phyloP scores from a whole-genome alignment of 1,140 invertebrate species.

The Heliconius himera region DNA sequence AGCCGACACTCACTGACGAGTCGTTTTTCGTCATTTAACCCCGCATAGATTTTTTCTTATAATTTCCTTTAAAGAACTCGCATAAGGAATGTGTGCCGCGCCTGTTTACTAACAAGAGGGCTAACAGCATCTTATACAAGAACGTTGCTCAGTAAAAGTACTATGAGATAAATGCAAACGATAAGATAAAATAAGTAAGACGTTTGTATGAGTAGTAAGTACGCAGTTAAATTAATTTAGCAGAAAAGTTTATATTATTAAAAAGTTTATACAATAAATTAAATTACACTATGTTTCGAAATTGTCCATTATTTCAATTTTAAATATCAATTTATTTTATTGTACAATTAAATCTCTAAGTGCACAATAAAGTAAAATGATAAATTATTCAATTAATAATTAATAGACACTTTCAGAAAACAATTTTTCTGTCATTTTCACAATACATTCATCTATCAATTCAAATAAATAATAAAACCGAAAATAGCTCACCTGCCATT shows the following conservation, averaged over 20 bases:
- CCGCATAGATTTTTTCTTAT: slow-evolving; percentile 23
- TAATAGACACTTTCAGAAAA: neutral
- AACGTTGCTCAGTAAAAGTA: slow-evolving; percentile 5
- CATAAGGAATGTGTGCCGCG: slow-evolving; percentile 30
- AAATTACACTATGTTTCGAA: no score
- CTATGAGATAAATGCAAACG: slow-evolving; percentile 8
- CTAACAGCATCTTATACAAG: slow-evolving; percentile 28
- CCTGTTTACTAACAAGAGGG: slow-evolving; percentile 37
- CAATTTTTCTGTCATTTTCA: no score
- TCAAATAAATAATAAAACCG: neutral
- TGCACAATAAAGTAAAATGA: neutral
- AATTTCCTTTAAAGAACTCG: slow-evolving; percentile 31
- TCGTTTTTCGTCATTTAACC: slow-evolving; percentile 24
- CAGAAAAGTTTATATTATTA: no score
- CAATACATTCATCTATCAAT: no score
- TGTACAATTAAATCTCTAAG: no score
- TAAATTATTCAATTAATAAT: neutral
- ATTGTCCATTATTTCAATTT: no score
- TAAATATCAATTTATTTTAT: no score
- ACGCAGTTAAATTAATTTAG: no score
- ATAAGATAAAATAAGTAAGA: neutral
- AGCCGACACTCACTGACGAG: neutral
- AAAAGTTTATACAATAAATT: no score
- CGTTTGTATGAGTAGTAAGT: neutral
- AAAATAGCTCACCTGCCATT: slow-evolving; percentile 39